Base-by-base conservation (phyloP, 2,797 vertebrate species). In the Sparus aurata region DNA sequence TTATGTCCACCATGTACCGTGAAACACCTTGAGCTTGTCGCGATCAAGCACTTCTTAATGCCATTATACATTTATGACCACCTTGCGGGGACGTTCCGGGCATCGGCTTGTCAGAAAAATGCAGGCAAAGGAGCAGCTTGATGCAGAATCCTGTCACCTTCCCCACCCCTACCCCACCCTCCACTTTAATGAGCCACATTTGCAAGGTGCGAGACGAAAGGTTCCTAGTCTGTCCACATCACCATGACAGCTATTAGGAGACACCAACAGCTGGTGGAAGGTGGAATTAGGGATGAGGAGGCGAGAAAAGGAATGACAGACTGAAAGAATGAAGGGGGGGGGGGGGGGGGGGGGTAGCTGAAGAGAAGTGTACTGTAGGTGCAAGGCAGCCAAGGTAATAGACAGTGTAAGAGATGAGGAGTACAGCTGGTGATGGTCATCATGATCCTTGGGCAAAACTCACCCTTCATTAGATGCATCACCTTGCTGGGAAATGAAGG, bases 161-260 rank as follows among this genome's bases (percentile, higher is more conserved):
- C 77, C 80, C 76, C 83, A 64, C 68, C 70, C 68, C 75, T 61
- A 68, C 79, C 72, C 83, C 77, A 79, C 85, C 83, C 75, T 80
- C 84, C 69, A 84, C 87, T 89, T 91, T 93, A 93, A 94, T 94
- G 90, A 93, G 90, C 75, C 89, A 87, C 89, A 94, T 93, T 93
- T 92, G 87, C 90, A 90, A 89, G 75, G 85, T 84, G 83, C n/a
- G 71, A 90, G 89, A 89, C 68, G 53, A 87, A 91, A 82, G 83
- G 78, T 82, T 87, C 83, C 65, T 34, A 64, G 84, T 88, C 81
- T 5, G 60, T 89, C 80, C 86, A 84, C 73, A 70, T 93, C 90
- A 87, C 88, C 75, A 54, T 91, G 92, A 92, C 90, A 87, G 90
- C 87, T 85, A 92, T 91, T 91, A 91, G 86, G 81, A 91, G 89